Percentiles rank a stretch among this genome's conserved stretches.
Conservation (phyloP, 2,888 invertebrate species). For the Lasioglossum malachurum region DNA sequence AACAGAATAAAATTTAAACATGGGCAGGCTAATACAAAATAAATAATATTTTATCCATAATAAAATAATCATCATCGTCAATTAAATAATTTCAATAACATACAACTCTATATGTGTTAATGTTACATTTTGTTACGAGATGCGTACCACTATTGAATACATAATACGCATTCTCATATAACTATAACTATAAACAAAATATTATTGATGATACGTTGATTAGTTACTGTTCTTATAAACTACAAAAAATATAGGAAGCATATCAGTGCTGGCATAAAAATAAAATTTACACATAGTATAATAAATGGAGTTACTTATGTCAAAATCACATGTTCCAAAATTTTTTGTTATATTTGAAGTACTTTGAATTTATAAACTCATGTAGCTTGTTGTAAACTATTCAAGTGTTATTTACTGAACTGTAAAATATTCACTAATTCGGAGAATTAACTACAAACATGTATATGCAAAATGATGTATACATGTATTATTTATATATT, state of each 20-base stretch:
- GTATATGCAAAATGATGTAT: background rate
- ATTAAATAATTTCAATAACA: background rate
- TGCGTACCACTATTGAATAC: constrained; percentile 47
- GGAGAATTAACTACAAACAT: background rate
- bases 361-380: background rate
- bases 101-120: background rate
- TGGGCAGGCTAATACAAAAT: background rate
- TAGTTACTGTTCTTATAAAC: background rate
- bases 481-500: background rate
- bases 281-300: background rate
- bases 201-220: background rate
- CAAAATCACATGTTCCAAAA: background rate
- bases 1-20: background rate
- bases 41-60: background rate
- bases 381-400: background rate
- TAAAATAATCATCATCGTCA: background rate
- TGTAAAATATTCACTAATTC: background rate
- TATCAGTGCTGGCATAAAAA: background rate
- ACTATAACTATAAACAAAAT: constrained; percentile 18
- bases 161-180: constrained; percentile 42
- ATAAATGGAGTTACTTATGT: background rate
- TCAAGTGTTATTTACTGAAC: background rate
- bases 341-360: background rate
- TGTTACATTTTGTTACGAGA: constrained; percentile 17
- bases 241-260: background rate